These are phyloP conservation scores for Leptinotarsa rubiginosa DNA, from an alignment of 2,888 invertebrate genomes.

Conservation along the genomic window DNA sequence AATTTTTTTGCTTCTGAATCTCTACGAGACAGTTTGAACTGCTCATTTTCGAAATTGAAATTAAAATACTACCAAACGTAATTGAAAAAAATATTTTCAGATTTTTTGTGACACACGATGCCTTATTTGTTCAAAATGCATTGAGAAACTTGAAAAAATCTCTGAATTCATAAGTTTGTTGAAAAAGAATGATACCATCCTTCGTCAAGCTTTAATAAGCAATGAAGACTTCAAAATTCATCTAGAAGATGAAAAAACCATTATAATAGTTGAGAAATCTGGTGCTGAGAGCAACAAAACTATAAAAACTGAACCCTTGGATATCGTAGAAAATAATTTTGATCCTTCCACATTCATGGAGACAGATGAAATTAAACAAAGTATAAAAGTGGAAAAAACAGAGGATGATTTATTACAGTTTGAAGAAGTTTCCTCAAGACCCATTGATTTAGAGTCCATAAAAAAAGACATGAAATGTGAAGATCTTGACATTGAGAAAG, in stretches of 20 bases:
- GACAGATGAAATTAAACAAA: neutral
- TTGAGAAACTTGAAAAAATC: constrained; percentile 1
- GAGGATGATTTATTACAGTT: neutral
- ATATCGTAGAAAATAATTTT: neutral
- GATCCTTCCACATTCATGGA: neutral
- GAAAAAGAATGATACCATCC: neutral
- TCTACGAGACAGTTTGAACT: too few species aligned
- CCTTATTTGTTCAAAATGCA: neutral
- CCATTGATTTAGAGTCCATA: too few species aligned
- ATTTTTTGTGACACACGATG: neutral
- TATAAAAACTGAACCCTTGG: neutral
- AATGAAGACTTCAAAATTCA: neutral
- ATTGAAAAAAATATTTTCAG: neutral
- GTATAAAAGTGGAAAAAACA: neutral
- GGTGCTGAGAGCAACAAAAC: neutral
- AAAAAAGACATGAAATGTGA: too few species aligned
- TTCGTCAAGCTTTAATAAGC: neutral
- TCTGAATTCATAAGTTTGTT: neutral
- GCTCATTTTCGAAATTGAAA: too few species aligned
- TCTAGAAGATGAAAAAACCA: neutral
- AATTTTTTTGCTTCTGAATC: too few species aligned
- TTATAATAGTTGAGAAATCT: neutral
- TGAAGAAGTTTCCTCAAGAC: neutral
- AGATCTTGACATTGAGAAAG: too few species aligned
- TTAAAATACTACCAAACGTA: too few species aligned